These are phyloP conservation scores for Cinara cedri DNA, from an alignment of 2,888 invertebrate species.

Conservation along the genomic window DNA sequence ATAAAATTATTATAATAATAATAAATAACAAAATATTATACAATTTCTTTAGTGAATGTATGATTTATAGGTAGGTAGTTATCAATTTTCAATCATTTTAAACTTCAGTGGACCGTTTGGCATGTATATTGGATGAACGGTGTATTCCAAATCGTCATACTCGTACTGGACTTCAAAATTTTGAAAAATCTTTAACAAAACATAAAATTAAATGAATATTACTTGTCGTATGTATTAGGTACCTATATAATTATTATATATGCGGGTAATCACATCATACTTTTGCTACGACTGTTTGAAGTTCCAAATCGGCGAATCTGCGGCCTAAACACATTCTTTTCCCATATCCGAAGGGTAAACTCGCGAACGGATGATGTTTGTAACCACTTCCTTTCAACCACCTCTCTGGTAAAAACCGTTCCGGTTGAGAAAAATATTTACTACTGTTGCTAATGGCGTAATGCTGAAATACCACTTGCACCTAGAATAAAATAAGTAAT, in stretches of 20 bases:
- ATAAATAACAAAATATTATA: not conserved
- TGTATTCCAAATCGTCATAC: slow-evolving; percentile 77
- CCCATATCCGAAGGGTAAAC: slow-evolving; percentile 79
- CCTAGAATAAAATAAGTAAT: slow-evolving; percentile 66
- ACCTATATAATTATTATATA: not conserved
- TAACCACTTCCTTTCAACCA: slow-evolving; percentile 61
- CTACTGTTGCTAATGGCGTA: slow-evolving; percentile 64
- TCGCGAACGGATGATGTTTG: slow-evolving; percentile 73
- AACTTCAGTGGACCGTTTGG: slow-evolving; percentile 81
- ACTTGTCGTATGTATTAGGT: not conserved
- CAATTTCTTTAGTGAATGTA: not conserved
- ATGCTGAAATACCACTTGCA: slow-evolving; percentile 77
- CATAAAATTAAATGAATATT: slow-evolving; percentile 37
- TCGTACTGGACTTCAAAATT: slow-evolving; percentile 79
- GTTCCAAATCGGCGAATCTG: slow-evolving; percentile 87
- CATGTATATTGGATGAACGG: slow-evolving; percentile 87
- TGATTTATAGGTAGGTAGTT: not conserved
- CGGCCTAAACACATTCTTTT: slow-evolving; percentile 85
- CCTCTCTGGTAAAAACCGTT: slow-evolving; percentile 62
- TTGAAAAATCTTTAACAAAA: slow-evolving; percentile 69
- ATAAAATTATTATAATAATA: not conserved
- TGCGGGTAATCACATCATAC: slow-evolving; percentile 64
- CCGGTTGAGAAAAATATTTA: slow-evolving; percentile 61
- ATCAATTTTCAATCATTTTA: slow-evolving; percentile 62
- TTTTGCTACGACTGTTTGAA: slow-evolving; percentile 81